Evolutionary conservation across 2,888 invertebrate species (phyloP), one percentile per base, ranked within the genome.

Genomic region (Hydropsyche betteni): DNA sequence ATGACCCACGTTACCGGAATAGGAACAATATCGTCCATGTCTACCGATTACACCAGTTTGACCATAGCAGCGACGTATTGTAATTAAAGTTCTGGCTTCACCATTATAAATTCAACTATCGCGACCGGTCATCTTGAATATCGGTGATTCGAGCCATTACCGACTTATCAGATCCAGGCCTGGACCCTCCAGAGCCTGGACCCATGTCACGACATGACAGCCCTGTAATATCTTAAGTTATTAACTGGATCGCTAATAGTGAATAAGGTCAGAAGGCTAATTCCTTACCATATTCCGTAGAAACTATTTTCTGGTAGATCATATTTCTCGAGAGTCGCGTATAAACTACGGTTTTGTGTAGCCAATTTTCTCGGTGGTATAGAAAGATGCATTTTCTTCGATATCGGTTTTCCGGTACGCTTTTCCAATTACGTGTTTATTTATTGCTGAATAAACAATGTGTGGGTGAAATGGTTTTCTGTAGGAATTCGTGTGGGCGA

Each of bases 191-290:
- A 64, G 58, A 58, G 58, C 24, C 16, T 58, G 58, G 34, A 64
- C 64, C 64, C 64, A n/a, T 36, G 36, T 64, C 64, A 64, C 36
- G 34, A 34, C n/a, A 64, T 64, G 64, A 64, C 64, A 64, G 64
- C 36, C 64, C 10, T 12, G 24, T 55, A 64, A 64, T 64, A 64
- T 64, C 64, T 64, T 64, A 64, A 64, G 64, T 64, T 64, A 64
- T 64, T 64, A 64, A 64, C 64, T 33, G 6, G 64, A 24, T 64
- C 64, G 64, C 64, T 64, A 64, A 64, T 64, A 34, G 64, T 12
- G 36, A 64, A 64, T 64, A 64, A 64, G 64, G 64, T 64, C 64
- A 64, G 34, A 64, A 24, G 64, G 64, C 64, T 36, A 64, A 36
- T 64, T 64, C 14, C 55, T 55, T 44, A 44, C 44, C 44, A 44